Percentiles rank a stretch among this genome's conserved stretches.
Evolutionary conservation across 2,113 vertebrate species (phyloP).

Genomic region (Fulmarus glacialis): DNA sequence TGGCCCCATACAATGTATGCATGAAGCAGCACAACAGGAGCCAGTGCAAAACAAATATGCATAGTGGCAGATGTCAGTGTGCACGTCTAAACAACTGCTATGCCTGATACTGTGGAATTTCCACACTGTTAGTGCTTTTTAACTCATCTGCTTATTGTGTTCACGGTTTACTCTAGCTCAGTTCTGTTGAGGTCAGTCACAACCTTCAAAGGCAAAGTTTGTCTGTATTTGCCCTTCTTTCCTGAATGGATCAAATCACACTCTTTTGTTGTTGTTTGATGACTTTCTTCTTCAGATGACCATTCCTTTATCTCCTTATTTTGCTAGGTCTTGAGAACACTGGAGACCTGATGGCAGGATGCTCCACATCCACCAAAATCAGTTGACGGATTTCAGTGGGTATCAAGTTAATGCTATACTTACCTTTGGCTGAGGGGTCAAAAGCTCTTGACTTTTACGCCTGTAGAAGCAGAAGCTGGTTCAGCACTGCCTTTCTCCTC

Average conservation of each 20-base stretch:
- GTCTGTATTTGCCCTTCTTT: conserved; percentile 40
- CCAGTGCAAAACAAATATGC: conserved; percentile 41
- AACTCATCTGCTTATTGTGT: conserved; percentile 41
- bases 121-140: conserved; percentile 18
- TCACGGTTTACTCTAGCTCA: not conserved
- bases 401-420: not conserved
- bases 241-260: conserved; percentile 23
- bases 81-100: conserved; percentile 43
- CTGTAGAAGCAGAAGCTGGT: not conserved
- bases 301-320: conserved; percentile 7
- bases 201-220: conserved; percentile 42
- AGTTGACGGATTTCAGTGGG: not conserved
- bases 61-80: conserved; percentile 39
- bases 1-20: not conserved
- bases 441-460: not conserved
- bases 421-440: not conserved
- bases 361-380: not conserved
- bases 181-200: conserved; percentile 7
- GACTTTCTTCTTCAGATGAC: conserved; percentile 8
- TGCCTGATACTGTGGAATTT: conserved; percentile 41
- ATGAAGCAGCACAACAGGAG: conserved; percentile 20
- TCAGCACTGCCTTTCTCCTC: not conserved
- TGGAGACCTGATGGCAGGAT: not conserved
- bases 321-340: not conserved
- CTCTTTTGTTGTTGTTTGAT: conserved; percentile 4